phyloP scores from a whole-genome alignment of 2,797 vertebrate genomes.

The Prionace glauca region DNA sequence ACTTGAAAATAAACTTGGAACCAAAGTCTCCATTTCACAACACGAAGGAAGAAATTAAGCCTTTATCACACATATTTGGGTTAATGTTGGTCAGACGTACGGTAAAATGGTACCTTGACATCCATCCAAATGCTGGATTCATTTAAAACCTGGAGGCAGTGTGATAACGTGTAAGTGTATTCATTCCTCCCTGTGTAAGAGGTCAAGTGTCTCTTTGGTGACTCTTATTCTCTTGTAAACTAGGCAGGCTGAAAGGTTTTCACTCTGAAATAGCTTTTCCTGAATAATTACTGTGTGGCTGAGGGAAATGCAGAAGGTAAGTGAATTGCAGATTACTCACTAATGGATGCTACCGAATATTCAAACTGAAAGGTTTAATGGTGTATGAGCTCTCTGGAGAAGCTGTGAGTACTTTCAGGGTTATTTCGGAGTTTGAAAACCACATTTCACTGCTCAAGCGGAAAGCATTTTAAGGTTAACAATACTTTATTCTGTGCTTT shows the following conservation, averaged over 20 bases:
- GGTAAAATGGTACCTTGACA: not conserved
- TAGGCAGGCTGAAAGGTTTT: constrained; percentile 54
- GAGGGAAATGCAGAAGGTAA: constrained; percentile 11
- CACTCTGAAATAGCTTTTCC: constrained; percentile 21
- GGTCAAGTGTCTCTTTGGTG: constrained; percentile 86
- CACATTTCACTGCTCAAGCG: not conserved
- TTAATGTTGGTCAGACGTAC: not conserved
- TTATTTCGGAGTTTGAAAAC: constrained; percentile 20
- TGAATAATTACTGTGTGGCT: constrained; percentile 29
- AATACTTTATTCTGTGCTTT: not conserved
- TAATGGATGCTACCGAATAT: constrained; percentile 34
- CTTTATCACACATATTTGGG: no score
- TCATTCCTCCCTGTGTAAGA: constrained; percentile 96
- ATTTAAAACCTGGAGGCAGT: not conserved
- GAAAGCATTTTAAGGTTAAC: constrained; percentile 26
- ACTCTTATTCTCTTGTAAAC: constrained; percentile 90
- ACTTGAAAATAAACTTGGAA: not conserved
- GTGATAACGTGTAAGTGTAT: constrained; percentile 52
- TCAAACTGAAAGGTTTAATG: constrained; percentile 28
- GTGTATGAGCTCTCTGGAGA: constrained; percentile 1
- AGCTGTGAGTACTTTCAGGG: constrained; percentile 6
- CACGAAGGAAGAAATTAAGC: not conserved
- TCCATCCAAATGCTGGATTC: not conserved
- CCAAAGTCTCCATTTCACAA: not conserved
- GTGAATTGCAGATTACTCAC: constrained; percentile 31